Evolutionary conservation across 2,888 invertebrate genomes (phyloP), one percentile per base, ranked within the genome.

Genomic region (Ecdyonurus torrentis): DNA sequence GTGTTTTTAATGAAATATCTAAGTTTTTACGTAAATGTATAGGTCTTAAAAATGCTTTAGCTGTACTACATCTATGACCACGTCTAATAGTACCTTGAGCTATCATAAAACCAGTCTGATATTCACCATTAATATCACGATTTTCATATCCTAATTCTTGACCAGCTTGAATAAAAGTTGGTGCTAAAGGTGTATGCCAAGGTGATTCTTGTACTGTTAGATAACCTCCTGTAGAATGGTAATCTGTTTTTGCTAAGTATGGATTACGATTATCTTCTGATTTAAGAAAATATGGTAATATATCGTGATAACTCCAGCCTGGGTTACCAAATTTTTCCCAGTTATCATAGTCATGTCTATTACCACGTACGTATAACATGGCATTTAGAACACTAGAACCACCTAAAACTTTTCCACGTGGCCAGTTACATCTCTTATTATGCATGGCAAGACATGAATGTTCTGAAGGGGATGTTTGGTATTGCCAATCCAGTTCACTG

Each of bases 331-430:
- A 76, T 0, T 80, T 79, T 50, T 87, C 89, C 94, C 94, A 95
- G 23, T 83, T 79, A 72, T 94, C 90, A 76, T 91, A 95, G 71
- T 94, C 93, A 65, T 84, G 83, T 67, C 83, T 81, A 70, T 91
- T 93, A 62, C 94, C 94, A 61, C 95, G 81, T 15, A 91, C 86
- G 76, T 95, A 95, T 50, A 93, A 83, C 93, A 95, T 93, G 18
- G 90, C 90, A 73, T 94, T 94, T 1, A 93, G 81, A 1, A 91
- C 89, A 69, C 90, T 90, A 63, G 87, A 84, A 18, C 95, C 93
- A 23, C 93, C 93, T 23, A 94, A 80, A 1, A 78, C 92, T 74
- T 91, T 93, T 61, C 96, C 96, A 66, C 96, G 80, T 1, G 92
- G 91, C 92, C 91, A 92, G 75, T 90, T 90, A 74, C 91, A 92